Evolutionary conservation across 2,797 vertebrate species (phyloP).

Genomic region (Dermochelys coriacea): DNA sequence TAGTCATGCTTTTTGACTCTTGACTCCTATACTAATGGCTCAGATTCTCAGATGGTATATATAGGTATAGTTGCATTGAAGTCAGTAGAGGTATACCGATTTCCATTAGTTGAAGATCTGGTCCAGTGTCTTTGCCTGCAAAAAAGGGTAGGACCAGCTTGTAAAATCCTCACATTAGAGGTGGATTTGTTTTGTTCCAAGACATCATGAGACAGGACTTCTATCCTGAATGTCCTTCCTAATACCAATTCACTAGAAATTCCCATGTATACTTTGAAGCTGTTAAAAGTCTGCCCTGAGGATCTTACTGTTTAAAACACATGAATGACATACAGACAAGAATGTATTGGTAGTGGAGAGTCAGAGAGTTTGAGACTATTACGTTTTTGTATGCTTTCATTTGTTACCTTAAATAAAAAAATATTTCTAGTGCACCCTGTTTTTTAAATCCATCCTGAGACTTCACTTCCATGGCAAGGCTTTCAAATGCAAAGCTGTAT

Average conservation of each 20-base stretch:
- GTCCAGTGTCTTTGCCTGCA: neutral
- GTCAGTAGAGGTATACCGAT: neutral
- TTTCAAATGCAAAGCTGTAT: neutral
- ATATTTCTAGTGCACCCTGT: rapidly evolving
- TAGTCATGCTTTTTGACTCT: neutral
- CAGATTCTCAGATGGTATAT: neutral
- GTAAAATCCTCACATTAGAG: neutral
- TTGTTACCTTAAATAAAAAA: neutral
- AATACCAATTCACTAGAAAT: neutral
- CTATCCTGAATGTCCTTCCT: neutral
- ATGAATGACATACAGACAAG: neutral
- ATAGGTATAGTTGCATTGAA: neutral
- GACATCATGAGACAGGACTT: neutral
- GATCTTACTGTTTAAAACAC: neutral
- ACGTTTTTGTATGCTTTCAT: neutral
- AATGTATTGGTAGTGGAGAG: neutral
- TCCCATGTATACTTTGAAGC: neutral
- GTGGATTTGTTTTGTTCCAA: neutral
- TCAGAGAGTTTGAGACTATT: neutral
- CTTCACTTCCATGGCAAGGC: neutral
- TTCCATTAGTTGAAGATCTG: neutral
- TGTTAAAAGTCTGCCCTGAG: neutral
- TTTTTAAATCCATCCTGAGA: neutral
- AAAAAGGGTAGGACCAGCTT: neutral
- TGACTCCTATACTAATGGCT: neutral